These are phyloP conservation scores for Nyctereutes procyonoides DNA, from an alignment of 2,113 vertebrate genomes.

Conservation along the genomic window DNA sequence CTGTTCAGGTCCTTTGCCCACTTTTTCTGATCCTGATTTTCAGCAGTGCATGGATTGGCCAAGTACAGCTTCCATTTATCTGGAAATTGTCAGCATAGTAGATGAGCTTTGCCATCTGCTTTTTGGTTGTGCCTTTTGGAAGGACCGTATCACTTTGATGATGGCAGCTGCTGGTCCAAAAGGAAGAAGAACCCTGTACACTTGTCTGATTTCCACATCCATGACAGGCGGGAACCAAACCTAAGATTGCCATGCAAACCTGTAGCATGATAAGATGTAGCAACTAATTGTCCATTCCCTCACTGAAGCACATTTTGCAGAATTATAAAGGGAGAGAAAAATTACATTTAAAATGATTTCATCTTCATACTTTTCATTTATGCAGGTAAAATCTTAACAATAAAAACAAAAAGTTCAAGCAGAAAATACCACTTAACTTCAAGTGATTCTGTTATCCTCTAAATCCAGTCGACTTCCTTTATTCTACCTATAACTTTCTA, in stretches of 20 bases:
- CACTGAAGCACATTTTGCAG: neutral
- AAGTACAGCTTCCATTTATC: neutral
- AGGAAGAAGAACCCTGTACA: neutral
- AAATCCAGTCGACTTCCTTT: neutral
- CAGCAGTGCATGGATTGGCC: neutral
- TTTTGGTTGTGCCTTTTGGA: neutral
- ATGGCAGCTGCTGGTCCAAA: neutral
- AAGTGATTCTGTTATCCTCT: neutral
- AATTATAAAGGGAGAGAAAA: neutral
- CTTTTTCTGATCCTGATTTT: neutral
- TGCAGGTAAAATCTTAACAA: neutral
- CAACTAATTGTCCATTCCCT: neutral
- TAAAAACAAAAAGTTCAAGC: neutral
- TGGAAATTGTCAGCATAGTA: neutral
- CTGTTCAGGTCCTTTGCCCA: neutral
- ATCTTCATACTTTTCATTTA: neutral
- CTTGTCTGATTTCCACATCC: neutral
- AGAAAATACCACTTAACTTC: neutral
- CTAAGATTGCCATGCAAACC: neutral
- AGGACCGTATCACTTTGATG: neutral
- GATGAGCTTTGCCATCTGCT: conserved; percentile 24
- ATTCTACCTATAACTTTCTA: neutral
- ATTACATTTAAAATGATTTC: neutral
- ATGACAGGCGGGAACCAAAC: neutral
- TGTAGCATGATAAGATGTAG: neutral